Evolutionary conservation across 2,797 vertebrate genomes (phyloP).

Genomic region (Leptodactylus fallax): DNA sequence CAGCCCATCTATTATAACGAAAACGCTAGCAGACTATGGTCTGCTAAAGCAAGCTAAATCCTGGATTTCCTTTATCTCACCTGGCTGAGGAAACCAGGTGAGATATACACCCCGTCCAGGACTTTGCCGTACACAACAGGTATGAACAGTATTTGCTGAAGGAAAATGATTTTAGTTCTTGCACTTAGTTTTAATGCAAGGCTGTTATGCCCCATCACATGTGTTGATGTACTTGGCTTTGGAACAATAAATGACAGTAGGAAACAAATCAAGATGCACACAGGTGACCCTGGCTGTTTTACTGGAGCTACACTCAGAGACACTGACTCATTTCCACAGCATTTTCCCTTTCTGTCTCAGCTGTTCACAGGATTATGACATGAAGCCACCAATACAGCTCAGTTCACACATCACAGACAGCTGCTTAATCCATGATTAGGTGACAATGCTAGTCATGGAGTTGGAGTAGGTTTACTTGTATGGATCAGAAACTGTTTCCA

Average conservation of each 20-base stretch:
- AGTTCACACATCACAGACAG: constrained; percentile 13
- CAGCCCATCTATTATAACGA: too few species aligned
- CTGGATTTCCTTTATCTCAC: too few species aligned
- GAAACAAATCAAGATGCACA: background rate
- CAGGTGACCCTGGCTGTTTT: background rate
- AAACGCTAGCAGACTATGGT: too few species aligned
- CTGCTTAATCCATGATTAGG: constrained; percentile 26
- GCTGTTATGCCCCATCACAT: background rate
- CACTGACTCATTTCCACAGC: constrained; percentile 1
- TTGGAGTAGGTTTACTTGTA: background rate
- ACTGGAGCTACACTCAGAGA: constrained; percentile 8
- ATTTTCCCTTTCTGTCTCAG: constrained; percentile 10
- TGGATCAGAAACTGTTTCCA: background rate
- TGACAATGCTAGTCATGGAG: background rate
- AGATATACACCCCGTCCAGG: too few species aligned
- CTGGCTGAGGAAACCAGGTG: too few species aligned
- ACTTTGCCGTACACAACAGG: too few species aligned
- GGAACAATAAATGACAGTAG: constrained; percentile 4
- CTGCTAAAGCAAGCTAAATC: too few species aligned
- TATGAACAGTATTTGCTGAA: too few species aligned
- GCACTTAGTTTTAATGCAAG: too few species aligned
- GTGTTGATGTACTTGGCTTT: background rate
- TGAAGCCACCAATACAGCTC: constrained; percentile 13
- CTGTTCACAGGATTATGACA: constrained; percentile 25
- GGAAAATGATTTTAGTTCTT: too few species aligned